Base-by-base conservation (phyloP, 2,888 invertebrate species). In the Clanis bilineata region DNA sequence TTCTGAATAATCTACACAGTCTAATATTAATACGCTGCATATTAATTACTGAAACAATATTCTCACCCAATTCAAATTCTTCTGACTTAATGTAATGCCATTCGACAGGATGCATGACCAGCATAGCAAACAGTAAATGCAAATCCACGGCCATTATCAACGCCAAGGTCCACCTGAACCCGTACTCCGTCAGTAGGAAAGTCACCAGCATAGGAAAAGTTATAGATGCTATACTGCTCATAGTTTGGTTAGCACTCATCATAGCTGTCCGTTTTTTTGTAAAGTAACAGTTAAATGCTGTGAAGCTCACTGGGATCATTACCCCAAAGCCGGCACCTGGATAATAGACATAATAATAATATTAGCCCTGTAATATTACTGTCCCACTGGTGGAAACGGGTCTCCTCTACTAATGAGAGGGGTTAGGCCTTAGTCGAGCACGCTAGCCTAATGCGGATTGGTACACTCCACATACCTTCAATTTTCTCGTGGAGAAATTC, bases 231-330 rank as follows among this genome's bases (percentile, higher is more conserved):
- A 95, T 77, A 7, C 95, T 95, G 69, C 96, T 94, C 65, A 95
- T 83, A 0, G 95, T 93, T 79, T 96, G 96, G n/a, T 95, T 94
- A 10, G 95, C 93, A 60, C 95, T 95, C 95, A 96, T 96, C 90
- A 96, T 95, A 58, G 95, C 92, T 0, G 95, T 94, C 5, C 96
- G 91, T 72, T 93, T 95, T 71, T 94, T 93, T 0, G 94, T 93
- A 72, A 96, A 96, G 72, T 96, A 96, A 64, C 94, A 93, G 71
- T 96, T 96, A 71, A 96, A 95, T 5, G 95, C 94, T 1, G 96
- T 95, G 67, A 95, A 95, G 51, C 94, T 93, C 2, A 96, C 93
- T 39, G 96, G 96, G 63, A 96, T 90, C 88, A 96, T 94, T 0
- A 96, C 86, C 0, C 96, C 96, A 58, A 95, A 94, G 5, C 95